A percentile compares a stretch with the other conserved stretches of the same genome.
phyloP scores from a whole-genome alignment of 2,888 invertebrate species.

The Hydrotaea cyrtoneurina region DNA sequence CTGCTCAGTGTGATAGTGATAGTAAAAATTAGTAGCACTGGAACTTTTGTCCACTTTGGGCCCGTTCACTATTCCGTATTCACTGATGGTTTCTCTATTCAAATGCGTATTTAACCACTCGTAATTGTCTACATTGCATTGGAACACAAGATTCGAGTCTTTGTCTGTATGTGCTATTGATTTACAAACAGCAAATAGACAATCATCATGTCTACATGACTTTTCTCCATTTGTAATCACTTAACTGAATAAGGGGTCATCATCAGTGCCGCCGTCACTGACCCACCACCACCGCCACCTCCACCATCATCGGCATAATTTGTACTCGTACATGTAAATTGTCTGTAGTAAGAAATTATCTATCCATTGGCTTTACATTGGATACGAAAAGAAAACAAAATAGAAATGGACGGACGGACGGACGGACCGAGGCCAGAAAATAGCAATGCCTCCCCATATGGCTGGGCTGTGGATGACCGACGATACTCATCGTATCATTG shows the following conservation, averaged over 20 bases:
- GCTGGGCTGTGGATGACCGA: background rate
- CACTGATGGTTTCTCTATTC: background rate
- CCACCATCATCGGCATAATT: constrained; percentile 16
- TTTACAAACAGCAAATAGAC: constrained; percentile 12
- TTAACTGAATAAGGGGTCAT: constrained; percentile 47
- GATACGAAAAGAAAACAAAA: background rate
- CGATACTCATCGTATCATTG: background rate
- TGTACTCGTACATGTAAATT: constrained; percentile 33
- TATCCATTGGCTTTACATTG: background rate
- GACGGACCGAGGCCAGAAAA: background rate
- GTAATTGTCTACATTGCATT: background rate
- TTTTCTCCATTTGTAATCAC: constrained; percentile 46
- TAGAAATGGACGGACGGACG: background rate
- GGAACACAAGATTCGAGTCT: background rate
- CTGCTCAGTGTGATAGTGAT: no score
- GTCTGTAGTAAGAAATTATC: constrained; percentile 5
- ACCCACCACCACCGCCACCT: background rate
- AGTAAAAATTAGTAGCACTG: no score
- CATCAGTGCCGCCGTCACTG: background rate
- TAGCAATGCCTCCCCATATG: background rate
- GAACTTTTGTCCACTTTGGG: background rate
- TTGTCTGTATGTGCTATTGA: background rate
- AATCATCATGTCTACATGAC: constrained; percentile 31
- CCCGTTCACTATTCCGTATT: background rate
- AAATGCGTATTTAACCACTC: background rate